Evolutionary conservation across 2,797 vertebrate genomes (phyloP).

Genomic region (Taeniopygia guttata): DNA sequence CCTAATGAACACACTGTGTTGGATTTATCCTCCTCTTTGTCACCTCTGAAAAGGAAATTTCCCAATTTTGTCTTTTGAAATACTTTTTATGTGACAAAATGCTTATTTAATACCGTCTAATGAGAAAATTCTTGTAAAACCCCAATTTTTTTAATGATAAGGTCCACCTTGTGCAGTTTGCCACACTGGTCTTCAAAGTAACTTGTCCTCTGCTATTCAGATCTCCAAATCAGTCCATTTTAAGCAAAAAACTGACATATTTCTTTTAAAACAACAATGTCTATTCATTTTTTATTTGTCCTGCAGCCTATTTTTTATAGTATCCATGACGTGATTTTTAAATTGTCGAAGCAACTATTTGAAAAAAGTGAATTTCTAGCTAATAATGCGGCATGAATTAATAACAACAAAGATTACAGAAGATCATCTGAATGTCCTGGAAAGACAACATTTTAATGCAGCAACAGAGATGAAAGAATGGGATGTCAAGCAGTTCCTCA

Average conservation of each 20-base stretch:
- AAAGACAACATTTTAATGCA: background rate
- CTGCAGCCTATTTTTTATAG: background rate
- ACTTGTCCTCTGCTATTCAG: background rate
- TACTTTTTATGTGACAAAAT: background rate
- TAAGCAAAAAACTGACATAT: background rate
- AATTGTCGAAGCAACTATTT: background rate
- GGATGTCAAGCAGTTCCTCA: background rate
- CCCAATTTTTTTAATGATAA: rapidly evolving
- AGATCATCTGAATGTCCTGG: background rate
- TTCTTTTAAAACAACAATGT: background rate
- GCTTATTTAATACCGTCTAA: background rate
- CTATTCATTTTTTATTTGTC: background rate
- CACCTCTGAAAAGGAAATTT: background rate
- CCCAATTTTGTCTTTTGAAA: background rate
- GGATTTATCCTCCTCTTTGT: background rate
- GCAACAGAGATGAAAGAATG: background rate
- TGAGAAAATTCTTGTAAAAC: background rate
- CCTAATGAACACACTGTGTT: background rate
- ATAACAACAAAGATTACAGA: background rate
- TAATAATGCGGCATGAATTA: background rate
- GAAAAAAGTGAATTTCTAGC: background rate
- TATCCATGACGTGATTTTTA: background rate
- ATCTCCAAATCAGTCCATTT: background rate
- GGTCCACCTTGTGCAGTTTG: background rate
- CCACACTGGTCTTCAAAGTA: background rate